phyloP scores from a whole-genome alignment of 2,888 invertebrate genomes.

The Hypsopygia costalis region DNA sequence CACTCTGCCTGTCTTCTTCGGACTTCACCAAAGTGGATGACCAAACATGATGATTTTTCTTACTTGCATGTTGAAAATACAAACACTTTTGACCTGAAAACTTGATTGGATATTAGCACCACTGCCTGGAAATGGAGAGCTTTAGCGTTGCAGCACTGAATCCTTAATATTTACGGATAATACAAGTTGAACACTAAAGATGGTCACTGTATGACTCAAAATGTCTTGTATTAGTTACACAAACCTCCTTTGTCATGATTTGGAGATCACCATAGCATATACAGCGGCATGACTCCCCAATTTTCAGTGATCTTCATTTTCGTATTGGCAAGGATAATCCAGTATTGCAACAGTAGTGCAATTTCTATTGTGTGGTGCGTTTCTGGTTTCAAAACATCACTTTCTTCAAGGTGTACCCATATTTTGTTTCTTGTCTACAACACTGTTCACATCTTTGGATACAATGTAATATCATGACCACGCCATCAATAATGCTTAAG shows the following conservation, averaged over 20 bases:
- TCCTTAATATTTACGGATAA: slow-evolving; percentile 44
- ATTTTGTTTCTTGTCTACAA: background rate
- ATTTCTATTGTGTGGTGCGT: background rate
- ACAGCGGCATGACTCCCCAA: background rate
- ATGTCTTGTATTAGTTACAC: slow-evolving; percentile 9
- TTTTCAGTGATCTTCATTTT: background rate
- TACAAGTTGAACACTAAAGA: slow-evolving; percentile 33
- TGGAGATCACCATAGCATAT: slow-evolving; percentile 3
- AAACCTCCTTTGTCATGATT: slow-evolving; percentile 2
- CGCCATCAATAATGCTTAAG: background rate
- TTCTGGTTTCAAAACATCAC: background rate
- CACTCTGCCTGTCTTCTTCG: slow-evolving; percentile 50
- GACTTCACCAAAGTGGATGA: slow-evolving; percentile 22
- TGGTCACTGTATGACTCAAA: slow-evolving; percentile 20
- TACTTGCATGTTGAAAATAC: slow-evolving; percentile 42
- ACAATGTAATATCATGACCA: background rate
- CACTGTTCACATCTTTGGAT: background rate
- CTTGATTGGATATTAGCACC: slow-evolving; percentile 78
- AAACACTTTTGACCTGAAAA: slow-evolving; percentile 73
- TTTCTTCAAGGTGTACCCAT: background rate
- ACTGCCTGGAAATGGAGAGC: slow-evolving; percentile 53
- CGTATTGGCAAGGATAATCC: slow-evolving; percentile 3
- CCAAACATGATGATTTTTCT: slow-evolving; percentile 30
- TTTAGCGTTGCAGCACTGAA: slow-evolving; percentile 37
- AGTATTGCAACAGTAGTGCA: slow-evolving; percentile 17